Conservation (phyloP, 2,113 vertebrate species). For the Paralichthys olivaceus region DNA sequence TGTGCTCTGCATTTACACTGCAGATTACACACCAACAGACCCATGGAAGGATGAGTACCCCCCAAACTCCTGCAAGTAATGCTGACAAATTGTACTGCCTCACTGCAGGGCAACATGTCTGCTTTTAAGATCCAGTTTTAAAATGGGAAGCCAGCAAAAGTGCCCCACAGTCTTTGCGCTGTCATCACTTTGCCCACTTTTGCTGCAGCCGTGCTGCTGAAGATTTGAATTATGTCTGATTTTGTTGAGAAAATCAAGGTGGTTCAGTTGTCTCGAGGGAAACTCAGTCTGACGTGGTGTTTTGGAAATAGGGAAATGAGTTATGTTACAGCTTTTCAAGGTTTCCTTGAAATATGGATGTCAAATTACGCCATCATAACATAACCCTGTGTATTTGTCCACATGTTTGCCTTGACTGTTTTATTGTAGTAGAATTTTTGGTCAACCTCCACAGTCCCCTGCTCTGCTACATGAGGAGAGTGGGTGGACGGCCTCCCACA, state of each 20-base stretch:
- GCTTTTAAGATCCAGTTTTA: constrained; percentile 26
- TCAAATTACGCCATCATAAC: constrained; percentile 3
- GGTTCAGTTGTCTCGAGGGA: background rate
- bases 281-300: background rate
- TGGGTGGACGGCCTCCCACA: too few relatives aligned
- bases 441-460: too few relatives aligned
- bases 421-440: too few relatives aligned
- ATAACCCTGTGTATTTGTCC: too few relatives aligned
- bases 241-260: background rate
- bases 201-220: background rate
- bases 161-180: background rate
- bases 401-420: too few relatives aligned
- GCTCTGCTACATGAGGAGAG: too few relatives aligned
- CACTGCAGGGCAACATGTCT: background rate
- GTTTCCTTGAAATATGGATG: constrained; percentile 23
- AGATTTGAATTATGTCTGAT: constrained; percentile 8
- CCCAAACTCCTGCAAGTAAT: constrained; percentile 30
- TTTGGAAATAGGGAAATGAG: background rate
- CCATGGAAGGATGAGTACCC: constrained; percentile 31
- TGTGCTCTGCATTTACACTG: constrained; percentile 7
- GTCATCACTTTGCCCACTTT: constrained; percentile 24
- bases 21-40: constrained; percentile 17
- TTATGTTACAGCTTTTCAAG: background rate
- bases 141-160: constrained; percentile 7
- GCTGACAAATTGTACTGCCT: constrained; percentile 27